A percentile compares a stretch with the other conserved stretches of the same genome.
phyloP scores from a whole-genome alignment of 2,888 invertebrate genomes.

The Ormia ochracea region DNA sequence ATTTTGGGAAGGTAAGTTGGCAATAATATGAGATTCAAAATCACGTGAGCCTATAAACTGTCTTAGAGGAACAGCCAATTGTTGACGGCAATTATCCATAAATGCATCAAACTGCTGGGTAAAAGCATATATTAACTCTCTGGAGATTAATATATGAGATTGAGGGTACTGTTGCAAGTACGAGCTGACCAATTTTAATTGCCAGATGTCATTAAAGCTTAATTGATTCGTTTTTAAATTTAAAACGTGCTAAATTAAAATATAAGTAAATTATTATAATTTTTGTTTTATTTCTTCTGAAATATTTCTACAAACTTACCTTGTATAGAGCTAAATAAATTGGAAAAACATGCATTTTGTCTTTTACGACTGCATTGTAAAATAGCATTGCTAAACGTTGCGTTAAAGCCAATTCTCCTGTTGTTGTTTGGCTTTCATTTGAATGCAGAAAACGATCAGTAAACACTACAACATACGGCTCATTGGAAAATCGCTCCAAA shows the following conservation, averaged over 20 bases:
- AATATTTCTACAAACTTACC: conserved; percentile 76
- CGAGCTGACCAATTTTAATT: conserved; percentile 83
- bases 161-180: conserved; percentile 73
- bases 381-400: conserved; percentile 83
- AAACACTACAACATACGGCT: conserved; percentile 83
- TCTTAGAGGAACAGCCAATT: conserved; percentile 68
- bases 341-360: conserved; percentile 86
- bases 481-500: conserved; percentile 86
- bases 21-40: conserved; percentile 67
- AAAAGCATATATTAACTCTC: conserved; percentile 73
- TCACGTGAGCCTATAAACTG: conserved; percentile 69
- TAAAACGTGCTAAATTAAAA: conserved; percentile 68
- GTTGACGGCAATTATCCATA: conserved; percentile 67
- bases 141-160: conserved; percentile 71
- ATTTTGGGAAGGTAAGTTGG: conserved; percentile 67
- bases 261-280: background rate
- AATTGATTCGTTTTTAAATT: conserved; percentile 62
- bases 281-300: background rate
- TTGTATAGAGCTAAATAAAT: conserved; percentile 84
- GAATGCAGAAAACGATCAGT: conserved; percentile 82
- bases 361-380: conserved; percentile 88
- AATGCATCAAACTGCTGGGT: conserved; percentile 70
- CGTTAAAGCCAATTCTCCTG: conserved; percentile 76
- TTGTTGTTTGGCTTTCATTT: conserved; percentile 68
- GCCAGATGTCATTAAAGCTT: conserved; percentile 81